A percentile compares a stretch with the other conserved stretches of the same genome.
These are phyloP conservation scores for Oxyura jamaicensis DNA, from an alignment of 2,113 vertebrate genomes.

Conservation along the genomic window DNA sequence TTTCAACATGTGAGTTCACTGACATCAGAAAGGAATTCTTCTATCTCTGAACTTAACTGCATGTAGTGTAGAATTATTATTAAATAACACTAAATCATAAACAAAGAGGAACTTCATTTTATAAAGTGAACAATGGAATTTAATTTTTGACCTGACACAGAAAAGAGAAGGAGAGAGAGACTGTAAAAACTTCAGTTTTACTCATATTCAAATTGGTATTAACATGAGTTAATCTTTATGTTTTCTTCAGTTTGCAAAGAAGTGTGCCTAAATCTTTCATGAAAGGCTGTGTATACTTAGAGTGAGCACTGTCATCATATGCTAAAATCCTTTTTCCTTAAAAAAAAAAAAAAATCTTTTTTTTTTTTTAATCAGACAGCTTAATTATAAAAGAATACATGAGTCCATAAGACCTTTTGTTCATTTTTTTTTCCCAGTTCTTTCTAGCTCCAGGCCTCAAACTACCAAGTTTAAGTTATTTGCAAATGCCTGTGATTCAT, in stretches of 20 bases:
- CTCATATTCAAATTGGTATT: conserved; percentile 12
- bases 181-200: conserved; percentile 30
- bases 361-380: neutral
- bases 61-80: neutral
- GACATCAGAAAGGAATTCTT: neutral
- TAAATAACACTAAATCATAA: neutral
- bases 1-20: neutral
- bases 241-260: conserved; percentile 57
- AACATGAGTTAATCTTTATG: conserved; percentile 22
- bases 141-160: conserved; percentile 8
- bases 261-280: conserved; percentile 53
- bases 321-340: conserved; percentile 45
- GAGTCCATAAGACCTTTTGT: conserved; percentile 24
- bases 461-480: conserved; percentile 33
- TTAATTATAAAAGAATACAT: conserved; percentile 52
- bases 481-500: conserved; percentile 29
- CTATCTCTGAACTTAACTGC: neutral
- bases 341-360: neutral
- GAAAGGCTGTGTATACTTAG: conserved; percentile 26
- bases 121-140: neutral
- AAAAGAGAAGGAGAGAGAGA: conserved; percentile 35
- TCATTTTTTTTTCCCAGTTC: conserved; percentile 54
- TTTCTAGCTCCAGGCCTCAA: conserved; percentile 26
- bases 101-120: neutral
- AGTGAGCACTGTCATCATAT: conserved; percentile 45